phyloP scores from a whole-genome alignment of 2,888 invertebrate species.

The Tyria jacobaeae region DNA sequence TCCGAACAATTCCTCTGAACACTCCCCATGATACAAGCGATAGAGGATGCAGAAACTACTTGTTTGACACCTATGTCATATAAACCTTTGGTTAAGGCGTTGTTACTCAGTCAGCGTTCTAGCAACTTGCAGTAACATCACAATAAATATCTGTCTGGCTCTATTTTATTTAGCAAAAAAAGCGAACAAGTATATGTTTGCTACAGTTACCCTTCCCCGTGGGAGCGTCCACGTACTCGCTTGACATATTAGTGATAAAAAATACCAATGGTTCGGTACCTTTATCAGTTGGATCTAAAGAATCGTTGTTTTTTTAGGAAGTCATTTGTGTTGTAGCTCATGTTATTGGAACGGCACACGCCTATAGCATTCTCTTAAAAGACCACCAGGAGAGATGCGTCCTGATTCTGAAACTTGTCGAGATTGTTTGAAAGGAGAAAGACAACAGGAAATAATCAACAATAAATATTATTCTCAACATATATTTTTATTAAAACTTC shows the following conservation, averaged over 20 bases:
- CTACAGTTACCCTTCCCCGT: neutral
- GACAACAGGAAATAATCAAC: too few species aligned
- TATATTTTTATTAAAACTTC: too few species aligned
- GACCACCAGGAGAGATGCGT: constrained; percentile 48
- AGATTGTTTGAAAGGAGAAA: too few species aligned
- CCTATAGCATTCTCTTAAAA: constrained; percentile 40
- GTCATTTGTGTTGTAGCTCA: constrained; percentile 47
- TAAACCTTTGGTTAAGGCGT: too few species aligned
- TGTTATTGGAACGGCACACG: constrained; percentile 50
- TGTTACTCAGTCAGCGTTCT: neutral
- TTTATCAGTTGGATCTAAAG: constrained; percentile 16
- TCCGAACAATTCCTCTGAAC: too few species aligned
- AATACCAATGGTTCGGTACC: constrained; percentile 1
- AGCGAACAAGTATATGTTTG: neutral
- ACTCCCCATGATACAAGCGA: too few species aligned
- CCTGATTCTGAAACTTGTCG: constrained; percentile 39
- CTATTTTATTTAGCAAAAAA: neutral
- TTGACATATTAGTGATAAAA: constrained; percentile 6
- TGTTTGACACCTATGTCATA: too few species aligned
- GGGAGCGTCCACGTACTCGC: neutral
- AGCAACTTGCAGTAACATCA: neutral
- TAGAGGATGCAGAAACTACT: too few species aligned
- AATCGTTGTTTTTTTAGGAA: constrained; percentile 31
- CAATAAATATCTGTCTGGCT: neutral
- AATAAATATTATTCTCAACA: too few species aligned